Percentiles rank a stretch among this genome's conserved stretches.
Evolutionary conservation across 2,888 invertebrate genomes (phyloP).

Genomic region (Cryptocheilus praepositus): DNA sequence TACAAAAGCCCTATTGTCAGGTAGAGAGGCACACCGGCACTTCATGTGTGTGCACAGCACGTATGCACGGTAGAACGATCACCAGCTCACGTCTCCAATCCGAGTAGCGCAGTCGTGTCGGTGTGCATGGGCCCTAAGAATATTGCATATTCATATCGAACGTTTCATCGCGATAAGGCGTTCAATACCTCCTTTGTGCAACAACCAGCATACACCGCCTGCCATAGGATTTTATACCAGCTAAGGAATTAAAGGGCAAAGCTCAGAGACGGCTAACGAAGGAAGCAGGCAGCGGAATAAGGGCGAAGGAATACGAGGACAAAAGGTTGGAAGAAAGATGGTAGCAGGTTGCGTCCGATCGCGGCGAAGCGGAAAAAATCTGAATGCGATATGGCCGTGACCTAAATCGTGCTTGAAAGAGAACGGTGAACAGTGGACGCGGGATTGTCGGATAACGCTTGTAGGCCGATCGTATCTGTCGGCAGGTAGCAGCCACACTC

Average conservation of each 20-base stretch:
- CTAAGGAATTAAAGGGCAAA: slow-evolving; percentile 10
- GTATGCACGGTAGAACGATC: background rate
- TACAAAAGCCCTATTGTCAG: slow-evolving; percentile 52
- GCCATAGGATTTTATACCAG: slow-evolving; percentile 17
- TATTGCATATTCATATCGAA: slow-evolving; percentile 54
- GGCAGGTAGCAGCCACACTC: slow-evolving; percentile 24
- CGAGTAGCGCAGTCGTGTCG: background rate
- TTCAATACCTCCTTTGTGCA: slow-evolving; percentile 27
- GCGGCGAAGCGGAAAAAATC: slow-evolving; percentile 31
- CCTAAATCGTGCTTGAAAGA: slow-evolving; percentile 51
- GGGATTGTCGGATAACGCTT: slow-evolving; percentile 40
- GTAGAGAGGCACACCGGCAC: slow-evolving; percentile 16
- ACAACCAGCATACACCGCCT: slow-evolving; percentile 4
- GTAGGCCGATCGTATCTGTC: slow-evolving; percentile 47
- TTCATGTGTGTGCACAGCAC: slow-evolving; percentile 5
- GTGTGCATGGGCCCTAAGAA: slow-evolving; percentile 35
- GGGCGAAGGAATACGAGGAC: slow-evolving; percentile 4
- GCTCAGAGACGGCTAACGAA: background rate
- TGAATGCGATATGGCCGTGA: slow-evolving; percentile 45
- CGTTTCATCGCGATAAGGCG: slow-evolving; percentile 43
- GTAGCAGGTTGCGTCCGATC: slow-evolving; percentile 13
- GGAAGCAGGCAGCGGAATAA: background rate
- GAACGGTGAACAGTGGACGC: slow-evolving; percentile 45
- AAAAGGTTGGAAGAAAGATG: slow-evolving; percentile 22
- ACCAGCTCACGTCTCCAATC: background rate